Base-by-base conservation (phyloP, 2,113 vertebrate species). In the Melospiza georgiana region DNA sequence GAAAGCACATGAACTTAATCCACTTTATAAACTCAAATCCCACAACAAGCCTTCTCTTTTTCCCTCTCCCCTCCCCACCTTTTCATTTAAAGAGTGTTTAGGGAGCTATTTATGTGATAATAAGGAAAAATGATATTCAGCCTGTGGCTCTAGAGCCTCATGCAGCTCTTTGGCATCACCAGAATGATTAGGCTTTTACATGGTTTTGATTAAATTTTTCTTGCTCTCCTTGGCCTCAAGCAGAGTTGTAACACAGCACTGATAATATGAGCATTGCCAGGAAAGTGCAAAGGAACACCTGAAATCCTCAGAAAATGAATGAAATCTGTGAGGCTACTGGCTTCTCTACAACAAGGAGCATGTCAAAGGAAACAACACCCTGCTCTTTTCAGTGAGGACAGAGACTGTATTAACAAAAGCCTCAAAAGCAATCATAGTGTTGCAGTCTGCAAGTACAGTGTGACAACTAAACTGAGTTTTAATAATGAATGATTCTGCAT, bases 31-130 rank as follows among this genome's bases (percentile, higher is more conserved):
- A 93, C 57, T 77, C 59, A 90, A 57, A 84, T 88, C 33, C 82
- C 61, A 86, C 52, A 94, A 84, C 63, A 88, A 31, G 22, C 75
- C 51, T 63, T 83, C 83, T 62, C 67, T 71, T 94, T 84, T 71
- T 69, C 57, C 54, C 68, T 90, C 24, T 46, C 9, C 17, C 6
- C 48, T 89, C 84, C 23, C 43, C 55, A 96, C 76, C 79, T 96
- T 90, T 86, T 77, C 33, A 81, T 83, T 95, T 91, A 80, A 95
- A 88, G 88, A 88, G 90, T 71, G 39, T 92, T 94, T 74, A 91
- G 90, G 93, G 91, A 97, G 55, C 68, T 80, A 83, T 95, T 97
- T 95, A 91, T 84, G 87, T 94, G 92, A 96, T 96, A 96, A 96
- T 86, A 94, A 83, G 82, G 85, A 93, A 96, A 97, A 97, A 86